These are phyloP conservation scores for Podiceps cristatus DNA, from an alignment of 2,113 vertebrate genomes.

Conservation along the genomic window DNA sequence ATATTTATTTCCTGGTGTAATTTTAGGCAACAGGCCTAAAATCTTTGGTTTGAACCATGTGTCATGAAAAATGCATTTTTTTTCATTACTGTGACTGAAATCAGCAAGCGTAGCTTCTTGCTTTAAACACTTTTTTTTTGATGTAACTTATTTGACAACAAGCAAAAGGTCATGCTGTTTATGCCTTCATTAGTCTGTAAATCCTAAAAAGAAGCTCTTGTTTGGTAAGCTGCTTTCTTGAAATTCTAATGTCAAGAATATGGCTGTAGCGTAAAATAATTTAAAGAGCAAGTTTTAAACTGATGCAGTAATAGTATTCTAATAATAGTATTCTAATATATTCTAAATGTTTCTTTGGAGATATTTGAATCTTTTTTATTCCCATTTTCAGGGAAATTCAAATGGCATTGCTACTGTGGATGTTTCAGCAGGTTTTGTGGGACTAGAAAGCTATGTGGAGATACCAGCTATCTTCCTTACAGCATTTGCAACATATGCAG, in stretches of 20 bases:
- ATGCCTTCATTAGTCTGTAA: not conserved
- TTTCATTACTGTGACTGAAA: not conserved
- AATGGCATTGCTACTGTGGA: slow-evolving; percentile 94
- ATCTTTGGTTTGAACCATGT: not conserved
- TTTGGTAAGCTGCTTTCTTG: not conserved
- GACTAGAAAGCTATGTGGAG: slow-evolving; percentile 88
- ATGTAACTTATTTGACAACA: not conserved
- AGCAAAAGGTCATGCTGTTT: not conserved
- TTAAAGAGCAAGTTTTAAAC: not conserved
- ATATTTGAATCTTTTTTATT: not conserved
- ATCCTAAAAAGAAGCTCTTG: not conserved
- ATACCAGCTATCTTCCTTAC: slow-evolving; percentile 90
- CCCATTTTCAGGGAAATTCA: slow-evolving; percentile 90
- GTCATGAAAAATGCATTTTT: not conserved
- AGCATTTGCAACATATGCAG: slow-evolving; percentile 86
- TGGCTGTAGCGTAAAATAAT: not conserved
- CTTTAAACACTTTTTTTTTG: not conserved
- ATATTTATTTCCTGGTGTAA: not conserved
- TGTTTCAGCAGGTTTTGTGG: slow-evolving; percentile 93
- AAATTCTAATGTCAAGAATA: not conserved
- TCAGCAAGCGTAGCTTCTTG: not conserved
- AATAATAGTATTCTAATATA: not conserved
- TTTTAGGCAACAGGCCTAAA: not conserved
- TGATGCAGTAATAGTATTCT: not conserved
- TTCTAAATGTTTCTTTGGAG: not conserved